A percentile compares a stretch with the other conserved stretches of the same genome.
phyloP scores from a whole-genome alignment of 1,140 invertebrate genomes.

The Neodiprion lecontei region DNA sequence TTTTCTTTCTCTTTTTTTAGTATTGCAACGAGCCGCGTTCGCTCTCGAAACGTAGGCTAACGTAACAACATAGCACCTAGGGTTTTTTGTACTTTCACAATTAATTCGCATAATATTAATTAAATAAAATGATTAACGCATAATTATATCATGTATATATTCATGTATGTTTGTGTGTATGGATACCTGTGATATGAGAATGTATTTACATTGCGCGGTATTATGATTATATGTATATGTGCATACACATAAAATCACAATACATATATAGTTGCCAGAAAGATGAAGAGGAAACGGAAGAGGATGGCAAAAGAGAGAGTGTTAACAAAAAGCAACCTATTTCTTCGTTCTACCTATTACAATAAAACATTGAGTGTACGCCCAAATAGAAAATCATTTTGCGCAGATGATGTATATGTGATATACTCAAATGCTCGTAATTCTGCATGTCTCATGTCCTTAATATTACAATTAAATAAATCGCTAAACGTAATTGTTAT shows the following conservation, averaged over 20 bases:
- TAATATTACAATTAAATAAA: conserved; percentile 28
- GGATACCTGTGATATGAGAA: conserved; percentile 51
- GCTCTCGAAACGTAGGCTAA: conserved; percentile 50
- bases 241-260: neutral
- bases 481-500: conserved; percentile 39
- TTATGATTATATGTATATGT: neutral
- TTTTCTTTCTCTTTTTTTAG: conserved; percentile 25
- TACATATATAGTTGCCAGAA: neutral
- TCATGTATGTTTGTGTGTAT: conserved; percentile 34
- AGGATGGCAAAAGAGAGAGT: conserved; percentile 41
- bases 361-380: neutral
- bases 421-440: conserved; percentile 38
- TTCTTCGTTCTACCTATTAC: conserved; percentile 19
- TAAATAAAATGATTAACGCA: conserved; percentile 39
- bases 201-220: conserved; percentile 56
- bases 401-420: conserved; percentile 35
- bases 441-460: neutral
- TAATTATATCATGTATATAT: conserved; percentile 27
- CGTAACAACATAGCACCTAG: conserved; percentile 62
- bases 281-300: neutral
- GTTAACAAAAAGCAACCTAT: conserved; percentile 47
- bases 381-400: conserved; percentile 19
- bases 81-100: conserved; percentile 61
- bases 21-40: conserved; percentile 15
- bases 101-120: conserved; percentile 54